Conservation (phyloP, 2,888 invertebrate species). For the Subacronicta megacephala region DNA sequence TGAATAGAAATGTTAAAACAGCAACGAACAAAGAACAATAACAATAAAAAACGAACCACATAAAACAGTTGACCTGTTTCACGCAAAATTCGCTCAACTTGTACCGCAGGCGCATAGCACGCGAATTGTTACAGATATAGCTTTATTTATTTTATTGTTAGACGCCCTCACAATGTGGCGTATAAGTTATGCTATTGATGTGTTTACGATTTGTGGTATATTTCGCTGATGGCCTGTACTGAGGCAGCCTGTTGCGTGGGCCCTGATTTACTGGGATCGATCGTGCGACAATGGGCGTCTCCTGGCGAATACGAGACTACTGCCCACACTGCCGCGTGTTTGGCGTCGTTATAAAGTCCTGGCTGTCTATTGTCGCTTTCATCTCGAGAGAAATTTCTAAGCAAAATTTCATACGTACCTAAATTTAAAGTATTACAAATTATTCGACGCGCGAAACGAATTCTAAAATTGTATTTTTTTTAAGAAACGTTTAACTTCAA, state of each 20-base stretch:
- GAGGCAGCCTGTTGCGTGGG: slow-evolving; percentile 75
- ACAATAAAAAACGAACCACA: slow-evolving; percentile 30
- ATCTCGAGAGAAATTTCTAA: slow-evolving; percentile 12
- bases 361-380: slow-evolving; percentile 44
- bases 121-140: slow-evolving; percentile 51
- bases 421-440: slow-evolving; percentile 14
- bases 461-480: too few relatives aligned
- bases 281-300: slow-evolving; percentile 61
- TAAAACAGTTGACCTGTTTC: slow-evolving; percentile 35
- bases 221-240: slow-evolving; percentile 56
- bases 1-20: slow-evolving; percentile 16
- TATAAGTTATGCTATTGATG: slow-evolving; percentile 65
- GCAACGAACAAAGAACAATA: slow-evolving; percentile 24
- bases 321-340: slow-evolving; percentile 48
- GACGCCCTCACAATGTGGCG: slow-evolving; percentile 70
- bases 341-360: slow-evolving; percentile 44
- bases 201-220: slow-evolving; percentile 66
- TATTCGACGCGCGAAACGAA: too few relatives aligned
- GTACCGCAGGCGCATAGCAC: slow-evolving; percentile 27
- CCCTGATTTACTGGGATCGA: slow-evolving; percentile 76
- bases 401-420: slow-evolving; percentile 32
- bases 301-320: slow-evolving; percentile 45
- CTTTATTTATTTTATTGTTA: slow-evolving; percentile 76
- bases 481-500: too few relatives aligned
- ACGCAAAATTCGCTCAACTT: slow-evolving; percentile 41